Evolutionary conservation across 2,888 invertebrate species (phyloP).

Genomic region (Morinoia aosen): DNA sequence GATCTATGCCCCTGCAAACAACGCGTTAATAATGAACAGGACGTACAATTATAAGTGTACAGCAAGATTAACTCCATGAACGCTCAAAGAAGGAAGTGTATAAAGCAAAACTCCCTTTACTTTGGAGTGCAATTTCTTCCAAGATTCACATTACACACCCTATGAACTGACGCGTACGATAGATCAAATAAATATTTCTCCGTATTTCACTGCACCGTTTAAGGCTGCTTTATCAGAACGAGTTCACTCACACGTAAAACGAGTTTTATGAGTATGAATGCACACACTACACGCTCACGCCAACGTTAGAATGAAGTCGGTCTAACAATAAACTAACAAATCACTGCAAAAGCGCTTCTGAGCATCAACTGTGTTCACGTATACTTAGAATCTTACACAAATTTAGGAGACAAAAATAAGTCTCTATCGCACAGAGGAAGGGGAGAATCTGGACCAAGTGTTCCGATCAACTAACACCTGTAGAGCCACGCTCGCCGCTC

Average conservation of each 20-base stretch:
- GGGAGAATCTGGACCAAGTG: neutral
- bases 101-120: neutral
- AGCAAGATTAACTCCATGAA: neutral
- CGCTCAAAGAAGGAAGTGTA: neutral
- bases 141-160: neutral
- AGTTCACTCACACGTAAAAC: neutral
- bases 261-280: too few species aligned
- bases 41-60: too few species aligned
- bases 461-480: conserved; percentile 17
- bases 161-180: neutral
- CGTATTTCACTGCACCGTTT: neutral
- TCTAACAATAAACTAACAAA: neutral
- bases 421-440: neutral
- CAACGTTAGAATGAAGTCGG: neutral
- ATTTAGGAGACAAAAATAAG: neutral
- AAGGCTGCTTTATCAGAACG: neutral
- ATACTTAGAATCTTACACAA: neutral
- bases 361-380: neutral
- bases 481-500: neutral
- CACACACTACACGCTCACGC: neutral
- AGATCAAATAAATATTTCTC: neutral
- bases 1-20: neutral
- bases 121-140: neutral
- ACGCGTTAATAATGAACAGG: neutral
- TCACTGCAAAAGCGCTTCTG: neutral